Percentiles rank a stretch among this genome's conserved stretches.
Conservation (phyloP, 2,113 vertebrate genomes). For the Phaethon lepturus region DNA sequence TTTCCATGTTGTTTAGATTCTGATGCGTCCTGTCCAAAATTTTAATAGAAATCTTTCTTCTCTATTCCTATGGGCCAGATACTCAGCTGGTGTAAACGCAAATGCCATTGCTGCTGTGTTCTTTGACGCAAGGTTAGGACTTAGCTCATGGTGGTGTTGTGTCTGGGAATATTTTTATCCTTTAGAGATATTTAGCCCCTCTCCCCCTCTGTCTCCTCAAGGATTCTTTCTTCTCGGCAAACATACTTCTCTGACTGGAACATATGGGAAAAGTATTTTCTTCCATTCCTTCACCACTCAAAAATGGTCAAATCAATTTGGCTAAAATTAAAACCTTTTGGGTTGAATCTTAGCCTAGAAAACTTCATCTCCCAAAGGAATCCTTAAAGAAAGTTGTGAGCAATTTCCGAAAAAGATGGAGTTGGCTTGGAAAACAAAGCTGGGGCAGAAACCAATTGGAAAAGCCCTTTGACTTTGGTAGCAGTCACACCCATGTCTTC, state of each 20-base stretch:
- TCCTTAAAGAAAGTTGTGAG: conserved; percentile 55
- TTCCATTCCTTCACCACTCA: conserved; percentile 62
- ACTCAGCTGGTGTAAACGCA: conserved; percentile 51
- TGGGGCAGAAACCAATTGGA: neutral
- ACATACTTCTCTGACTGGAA: conserved; percentile 36
- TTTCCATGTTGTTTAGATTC: conserved; percentile 26
- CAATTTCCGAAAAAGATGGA: conserved; percentile 16
- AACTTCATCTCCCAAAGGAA: conserved; percentile 55
- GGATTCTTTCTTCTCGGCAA: conserved; percentile 40
- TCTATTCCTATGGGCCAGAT: conserved; percentile 38
- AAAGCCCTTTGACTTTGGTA: neutral
- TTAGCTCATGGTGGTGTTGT: conserved; percentile 57
- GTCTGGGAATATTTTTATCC: conserved; percentile 69
- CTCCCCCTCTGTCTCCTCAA: conserved; percentile 16
- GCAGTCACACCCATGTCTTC: neutral
- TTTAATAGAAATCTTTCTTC: conserved; percentile 53
- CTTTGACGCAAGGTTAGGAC: conserved; percentile 48
- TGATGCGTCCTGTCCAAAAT: neutral
- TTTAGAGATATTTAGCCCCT: conserved; percentile 21
- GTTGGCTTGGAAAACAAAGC: neutral
- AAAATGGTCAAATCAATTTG: conserved; percentile 56
- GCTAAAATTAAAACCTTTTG: conserved; percentile 70
- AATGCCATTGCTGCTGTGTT: conserved; percentile 10
- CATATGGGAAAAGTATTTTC: conserved; percentile 66
- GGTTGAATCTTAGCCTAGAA: conserved; percentile 68